Evolutionary conservation across 64 coral and sea anemone genomes (phyloP).

Genomic region (Porites australiensis): DNA sequence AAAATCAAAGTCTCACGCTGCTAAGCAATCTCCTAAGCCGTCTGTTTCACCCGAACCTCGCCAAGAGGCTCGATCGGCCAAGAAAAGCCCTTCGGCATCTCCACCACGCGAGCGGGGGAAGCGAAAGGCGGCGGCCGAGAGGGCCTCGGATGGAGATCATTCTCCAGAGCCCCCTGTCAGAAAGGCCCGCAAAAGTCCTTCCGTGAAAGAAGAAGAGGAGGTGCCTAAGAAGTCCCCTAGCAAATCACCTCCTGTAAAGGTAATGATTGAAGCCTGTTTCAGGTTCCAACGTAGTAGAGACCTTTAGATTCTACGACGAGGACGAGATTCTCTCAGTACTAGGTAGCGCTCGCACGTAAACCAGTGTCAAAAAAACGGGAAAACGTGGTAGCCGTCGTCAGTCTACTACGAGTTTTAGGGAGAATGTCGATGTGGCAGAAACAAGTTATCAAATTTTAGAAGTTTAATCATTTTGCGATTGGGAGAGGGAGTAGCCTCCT

Average conservation of each 20-base stretch:
- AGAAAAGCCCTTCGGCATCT: slow-evolving; percentile 53
- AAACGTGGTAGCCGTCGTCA: too few species aligned
- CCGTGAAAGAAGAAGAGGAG: slow-evolving; percentile 52
- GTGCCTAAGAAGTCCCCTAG: slow-evolving; percentile 24
- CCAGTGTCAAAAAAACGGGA: too few species aligned
- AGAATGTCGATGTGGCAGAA: too few species aligned
- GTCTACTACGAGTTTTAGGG: too few species aligned
- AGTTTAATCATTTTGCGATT: too few species aligned
- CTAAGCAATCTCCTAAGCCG: slow-evolving; percentile 22
- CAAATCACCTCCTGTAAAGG: slow-evolving; percentile 7
- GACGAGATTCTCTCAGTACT: too few species aligned
- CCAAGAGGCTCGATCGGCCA: slow-evolving; percentile 12
- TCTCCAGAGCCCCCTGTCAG: slow-evolving; percentile 57
- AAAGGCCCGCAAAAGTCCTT: slow-evolving; percentile 15
- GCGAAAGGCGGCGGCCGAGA: slow-evolving; percentile 39
- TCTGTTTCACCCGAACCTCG: slow-evolving; percentile 46
- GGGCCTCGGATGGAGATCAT: slow-evolving; percentile 49
- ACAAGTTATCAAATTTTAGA: too few species aligned
- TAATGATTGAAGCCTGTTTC: not conserved
- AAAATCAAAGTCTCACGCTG: slow-evolving; percentile 42
- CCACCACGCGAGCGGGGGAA: slow-evolving; percentile 53
- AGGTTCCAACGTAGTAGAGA: too few species aligned
- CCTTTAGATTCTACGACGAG: too few species aligned
- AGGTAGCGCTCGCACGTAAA: too few species aligned
- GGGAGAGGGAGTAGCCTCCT: too few species aligned